Base-by-base conservation (phyloP, 2,797 vertebrate species). In the Gouania willdenowi region DNA sequence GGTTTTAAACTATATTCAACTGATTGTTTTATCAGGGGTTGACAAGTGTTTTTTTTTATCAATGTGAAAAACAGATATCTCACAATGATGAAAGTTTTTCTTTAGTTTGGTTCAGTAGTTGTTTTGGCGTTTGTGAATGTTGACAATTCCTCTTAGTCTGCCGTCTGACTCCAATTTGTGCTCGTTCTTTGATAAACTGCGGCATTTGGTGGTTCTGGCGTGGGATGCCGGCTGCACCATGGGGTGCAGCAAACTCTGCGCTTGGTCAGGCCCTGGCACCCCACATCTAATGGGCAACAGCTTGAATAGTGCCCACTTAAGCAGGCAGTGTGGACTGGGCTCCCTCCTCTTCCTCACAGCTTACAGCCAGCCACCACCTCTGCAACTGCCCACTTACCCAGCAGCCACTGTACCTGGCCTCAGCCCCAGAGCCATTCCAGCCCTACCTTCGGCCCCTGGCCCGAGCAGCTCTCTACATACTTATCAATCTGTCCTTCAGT, bases 271-370 rank as follows among this genome's bases (percentile, higher is more conserved):
- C 87, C 80, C 82, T 80, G 85, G 79, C 85, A 81, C 79, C 84
- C 83, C 82, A 87, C 83, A 87, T 88, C 84, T 88, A 89, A 89
- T 89, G 83, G 88, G 83, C 86, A 86, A 90, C 89, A 90, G 88
- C 88, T 90, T 91, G 89, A 90, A 88, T 89, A 91, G 88, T 89
- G 83, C 88, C 86, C 88, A 90, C 87, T 90, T 91, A 91, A 83
- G 83, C 86, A 87, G 83, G 78, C 79, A 59, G 53, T 53, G 74
- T 53, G 55, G 75, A 71, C 80, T 78, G 79, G 60, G 68, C 81
- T 81, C 77, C 80, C 63, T 75, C 71, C 68, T 76, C 71, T 60
- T 73, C 62, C 64, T 76, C 56, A 30, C 63, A 7, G 25, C 66
- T 76, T 67, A 60, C 39, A 71, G 61, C 73, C 76, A 68, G 77